Evolutionary conservation across 2,888 invertebrate species (phyloP), one percentile per base, ranked within the genome.

Genomic region (Rhamnusium bicolor): DNA sequence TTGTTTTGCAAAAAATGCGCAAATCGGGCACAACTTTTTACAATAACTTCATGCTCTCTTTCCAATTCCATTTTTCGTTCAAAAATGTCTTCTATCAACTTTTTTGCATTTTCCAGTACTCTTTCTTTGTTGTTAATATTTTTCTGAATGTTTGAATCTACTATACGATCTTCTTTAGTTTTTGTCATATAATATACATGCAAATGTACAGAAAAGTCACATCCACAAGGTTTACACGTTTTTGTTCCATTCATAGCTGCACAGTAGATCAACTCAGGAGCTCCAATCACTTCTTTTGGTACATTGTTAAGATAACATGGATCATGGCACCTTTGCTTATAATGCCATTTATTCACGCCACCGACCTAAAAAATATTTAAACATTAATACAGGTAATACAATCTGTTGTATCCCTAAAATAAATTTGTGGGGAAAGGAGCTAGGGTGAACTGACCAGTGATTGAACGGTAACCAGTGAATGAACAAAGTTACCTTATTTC

Each of bases 121-220:
- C 79, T 76, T 68, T 85, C 80, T 68, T 81, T 83, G 1, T 71
- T 75, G 5, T 71, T 73, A 16, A 87, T 83, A 67, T 78, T 82
- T 14, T 71, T 67, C 32, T 81, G 73, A 6, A 86, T 77, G 24
- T 79, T 78, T 12, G 75, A 72, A 70, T 86, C 85, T 24, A 79
- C 76, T 32, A 84, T 80, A 53, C 77, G 79, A 12, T 76, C 80
- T 49, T 84, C 78, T 46, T 81, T 76, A 4, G 83, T 83, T 72
- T 83, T 79, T 1, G 85, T 85, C 75, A 82, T 78, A 68, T 87
- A 87, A 63, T 87, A 87, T 51, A 87, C 81, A 69, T 87, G 87
- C 85, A 86, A 84, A 67, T 87, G 87, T 0, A 81, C 75, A 19
- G 77, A 80, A 75, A 83, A 87, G 72, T 83, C 82, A 62, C 86